phyloP scores from a whole-genome alignment of 2,888 invertebrate genomes.

The Rhopalosiphum nymphaeae region DNA sequence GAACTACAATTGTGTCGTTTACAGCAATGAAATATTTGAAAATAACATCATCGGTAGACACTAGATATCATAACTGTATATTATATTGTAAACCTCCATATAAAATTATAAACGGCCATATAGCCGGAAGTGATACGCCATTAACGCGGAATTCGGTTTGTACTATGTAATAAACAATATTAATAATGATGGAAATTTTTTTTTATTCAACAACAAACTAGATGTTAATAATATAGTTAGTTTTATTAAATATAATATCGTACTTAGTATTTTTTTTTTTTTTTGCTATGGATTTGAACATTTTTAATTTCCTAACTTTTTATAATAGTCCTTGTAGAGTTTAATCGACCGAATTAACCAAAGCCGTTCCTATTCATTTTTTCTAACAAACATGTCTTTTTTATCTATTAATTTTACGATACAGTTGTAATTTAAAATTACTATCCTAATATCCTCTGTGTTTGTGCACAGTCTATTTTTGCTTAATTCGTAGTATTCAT shows the following conservation, averaged over 20 bases:
- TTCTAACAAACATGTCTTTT: neutral
- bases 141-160: neutral
- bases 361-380: neutral
- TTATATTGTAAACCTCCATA: neutral
- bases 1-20: neutral
- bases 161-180: neutral
- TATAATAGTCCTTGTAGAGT: neutral
- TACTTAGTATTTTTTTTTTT: neutral
- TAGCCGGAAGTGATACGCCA: neutral
- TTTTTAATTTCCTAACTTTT: conserved; percentile 27
- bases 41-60: neutral
- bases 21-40: neutral
- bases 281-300: neutral
- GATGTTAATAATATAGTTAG: neutral
- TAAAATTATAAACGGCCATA: neutral
- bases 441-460: neutral
- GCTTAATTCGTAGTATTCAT: neutral
- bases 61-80: neutral
- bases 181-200: neutral
- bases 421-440: neutral
- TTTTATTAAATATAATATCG: neutral
- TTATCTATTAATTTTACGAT: conserved; percentile 21
- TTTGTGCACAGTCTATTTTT: neutral
- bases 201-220: neutral
- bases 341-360: neutral